Evolutionary conservation across 2,888 invertebrate genomes (phyloP).

Genomic region (Temnothorax rugatulus): DNA sequence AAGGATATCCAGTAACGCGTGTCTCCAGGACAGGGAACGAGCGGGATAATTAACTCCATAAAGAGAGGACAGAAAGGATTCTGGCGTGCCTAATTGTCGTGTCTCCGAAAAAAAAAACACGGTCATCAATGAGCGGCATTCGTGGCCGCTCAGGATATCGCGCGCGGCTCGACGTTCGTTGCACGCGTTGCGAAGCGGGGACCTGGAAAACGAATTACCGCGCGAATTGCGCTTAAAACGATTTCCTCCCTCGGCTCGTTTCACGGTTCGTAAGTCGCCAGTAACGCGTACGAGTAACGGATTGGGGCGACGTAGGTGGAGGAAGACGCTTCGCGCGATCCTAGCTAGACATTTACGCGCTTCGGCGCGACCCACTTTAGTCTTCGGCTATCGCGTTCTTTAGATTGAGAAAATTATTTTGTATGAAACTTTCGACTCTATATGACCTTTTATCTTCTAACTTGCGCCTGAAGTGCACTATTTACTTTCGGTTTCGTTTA

Average conservation of each 20-base stretch:
- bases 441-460: not conserved
- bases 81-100: conserved; percentile 56
- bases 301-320: conserved; percentile 58
- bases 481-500: not conserved
- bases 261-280: conserved; percentile 74
- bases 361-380: conserved; percentile 36
- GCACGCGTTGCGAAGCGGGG: conserved; percentile 40
- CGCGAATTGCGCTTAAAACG: conserved; percentile 70
- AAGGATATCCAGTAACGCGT: conserved; percentile 81
- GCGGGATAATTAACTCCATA: conserved; percentile 62
- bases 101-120: conserved; percentile 56
- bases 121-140: conserved; percentile 42
- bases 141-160: conserved; percentile 18
- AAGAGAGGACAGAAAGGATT: conserved; percentile 59
- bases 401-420: not conserved
- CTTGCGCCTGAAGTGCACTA: not conserved
- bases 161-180: conserved; percentile 19
- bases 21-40: conserved; percentile 76
- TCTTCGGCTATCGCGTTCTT: not conserved
- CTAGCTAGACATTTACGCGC: conserved; percentile 30
- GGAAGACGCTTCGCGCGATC: conserved; percentile 67
- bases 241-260: conserved; percentile 74
- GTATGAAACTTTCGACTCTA: not conserved
- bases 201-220: conserved; percentile 38
- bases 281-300: conserved; percentile 73